Percentiles rank a stretch among this genome's conserved stretches.
Evolutionary conservation across 2,113 vertebrate genomes (phyloP).

Genomic region (Corythoichthys haematopterus): DNA sequence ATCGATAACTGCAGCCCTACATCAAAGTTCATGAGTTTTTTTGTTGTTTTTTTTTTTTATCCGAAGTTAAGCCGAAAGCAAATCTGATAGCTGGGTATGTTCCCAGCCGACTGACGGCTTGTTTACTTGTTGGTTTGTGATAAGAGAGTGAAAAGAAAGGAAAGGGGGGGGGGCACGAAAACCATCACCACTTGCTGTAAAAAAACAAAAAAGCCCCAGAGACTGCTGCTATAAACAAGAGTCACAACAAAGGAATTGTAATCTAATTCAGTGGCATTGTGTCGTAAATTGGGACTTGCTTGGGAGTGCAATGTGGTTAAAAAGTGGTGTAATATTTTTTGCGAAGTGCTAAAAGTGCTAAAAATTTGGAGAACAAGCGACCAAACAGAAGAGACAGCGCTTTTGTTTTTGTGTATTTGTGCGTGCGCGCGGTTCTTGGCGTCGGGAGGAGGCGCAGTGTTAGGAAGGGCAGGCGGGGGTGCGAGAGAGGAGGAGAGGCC

Average conservation of each 20-base stretch:
- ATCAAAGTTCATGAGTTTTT: too few relatives aligned
- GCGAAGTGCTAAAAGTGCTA: too few relatives aligned
- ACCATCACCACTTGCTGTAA: constrained; percentile 17
- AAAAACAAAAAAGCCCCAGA: constrained; percentile 21
- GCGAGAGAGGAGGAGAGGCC: constrained; percentile 33
- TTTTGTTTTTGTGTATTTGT: constrained; percentile 28
- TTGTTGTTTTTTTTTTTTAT: constrained; percentile 3
- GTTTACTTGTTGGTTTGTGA: constrained; percentile 50
- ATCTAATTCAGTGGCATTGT: constrained; percentile 25
- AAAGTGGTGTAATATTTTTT: too few relatives aligned
- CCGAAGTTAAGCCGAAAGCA: constrained; percentile 39
- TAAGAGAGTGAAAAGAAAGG: constrained; percentile 31
- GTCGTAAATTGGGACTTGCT: not conserved
- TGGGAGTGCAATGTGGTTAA: constrained; percentile 9
- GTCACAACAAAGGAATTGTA: constrained; percentile 49
- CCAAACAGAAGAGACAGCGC: constrained; percentile 30
- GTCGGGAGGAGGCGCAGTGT: constrained; percentile 36
- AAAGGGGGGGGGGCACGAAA: not conserved
- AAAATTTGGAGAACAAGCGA: constrained; percentile 33
- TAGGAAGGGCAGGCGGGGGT: constrained; percentile 46
- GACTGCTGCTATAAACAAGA: constrained; percentile 42
- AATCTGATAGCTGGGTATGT: constrained; percentile 38
- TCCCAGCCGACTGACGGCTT: constrained; percentile 27
- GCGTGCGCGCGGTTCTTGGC: constrained; percentile 14
- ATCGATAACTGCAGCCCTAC: too few relatives aligned